Evolutionary conservation across 2,797 vertebrate genomes (phyloP), one percentile per base, ranked within the genome.

Genomic region (Sternarchorhynchus goeldii): DNA sequence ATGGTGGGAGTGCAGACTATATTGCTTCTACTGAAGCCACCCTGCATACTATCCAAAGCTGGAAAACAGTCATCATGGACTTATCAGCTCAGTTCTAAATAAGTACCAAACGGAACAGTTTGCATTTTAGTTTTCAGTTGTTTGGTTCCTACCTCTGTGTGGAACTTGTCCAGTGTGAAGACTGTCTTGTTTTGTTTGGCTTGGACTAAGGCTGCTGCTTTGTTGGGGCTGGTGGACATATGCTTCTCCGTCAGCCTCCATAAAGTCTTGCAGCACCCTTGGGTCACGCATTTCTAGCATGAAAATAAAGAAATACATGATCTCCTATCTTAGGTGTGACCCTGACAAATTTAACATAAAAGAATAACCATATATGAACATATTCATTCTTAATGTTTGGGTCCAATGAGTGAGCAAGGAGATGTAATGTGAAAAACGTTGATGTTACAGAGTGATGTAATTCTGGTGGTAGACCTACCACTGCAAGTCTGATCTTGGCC

Each of bases 241-340:
- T 32, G 16, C 59, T 50, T 80, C 58, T 57, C 18, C 25, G 12
- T n/a, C 58, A 59, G 21, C 10, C 32, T 81, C 34, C 8, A 57
- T n/a, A 58, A 7, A 34, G 34, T 50, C 53, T 57, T 62, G 5
- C 3, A 4, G 5, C 76, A 41, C 34, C 12, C 16, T 59, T 41
- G 29, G 21, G 6, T 29, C 16, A 45, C 10, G 65, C 25, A 71
- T 59, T 66, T 81, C 74, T 72, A 25, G 53, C 69, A 71, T 18
- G 20, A 17, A 60, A 29, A 50, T 50, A 50, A 50, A 50, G 8
- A 7, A 41, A 50, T 50, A 25, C 25, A 12, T 50, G 12, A 50
- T 50, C 8, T 50, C 10, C 14, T 50, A 50, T 12, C 45, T 50
- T 50, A 50, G 12, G 45, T 50, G 45, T 50, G 10, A 50, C 12